Percentiles rank a stretch among this genome's conserved stretches.
phyloP scores from a whole-genome alignment of 2,888 invertebrate species.

The Amphipoea lucens region DNA sequence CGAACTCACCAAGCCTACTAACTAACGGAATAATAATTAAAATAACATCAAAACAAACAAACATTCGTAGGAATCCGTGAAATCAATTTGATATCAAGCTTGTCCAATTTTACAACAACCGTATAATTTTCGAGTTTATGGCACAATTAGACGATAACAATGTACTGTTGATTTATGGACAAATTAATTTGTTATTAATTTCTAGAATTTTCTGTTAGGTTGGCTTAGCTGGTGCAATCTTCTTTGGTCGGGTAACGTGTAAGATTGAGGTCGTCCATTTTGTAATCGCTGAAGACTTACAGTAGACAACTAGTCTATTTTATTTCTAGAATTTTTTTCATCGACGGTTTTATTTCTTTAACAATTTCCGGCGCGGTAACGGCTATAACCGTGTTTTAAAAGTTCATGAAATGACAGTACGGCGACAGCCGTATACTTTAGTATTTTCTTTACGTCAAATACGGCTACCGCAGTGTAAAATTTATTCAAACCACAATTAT shows the following conservation, averaged over 20 bases:
- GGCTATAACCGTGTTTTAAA: too few species aligned
- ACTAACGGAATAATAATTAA: slow-evolving; percentile 23
- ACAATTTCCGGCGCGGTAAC: too few species aligned
- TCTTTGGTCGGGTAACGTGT: not conserved
- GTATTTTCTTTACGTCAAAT: too few species aligned
- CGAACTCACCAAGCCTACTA: not conserved
- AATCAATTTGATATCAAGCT: slow-evolving; percentile 44
- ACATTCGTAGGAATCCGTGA: slow-evolving; percentile 19
- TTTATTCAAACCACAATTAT: too few species aligned
- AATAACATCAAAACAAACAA: slow-evolving; percentile 7
- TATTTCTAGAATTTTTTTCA: not conserved
- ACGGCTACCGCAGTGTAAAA: too few species aligned
- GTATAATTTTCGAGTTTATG: slow-evolving; percentile 32
- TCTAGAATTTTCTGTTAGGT: not conserved
- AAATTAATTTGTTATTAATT: slow-evolving; percentile 1
- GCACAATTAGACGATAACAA: slow-evolving; percentile 30
- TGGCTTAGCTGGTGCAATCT: too few species aligned
- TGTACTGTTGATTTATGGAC: slow-evolving; percentile 6
- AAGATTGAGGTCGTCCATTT: not conserved
- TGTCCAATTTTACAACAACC: slow-evolving; percentile 32
- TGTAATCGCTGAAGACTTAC: not conserved
- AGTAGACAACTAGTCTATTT: not conserved
- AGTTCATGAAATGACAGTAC: too few species aligned
- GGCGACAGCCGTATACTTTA: too few species aligned
- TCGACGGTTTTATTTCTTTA: not conserved